Conservation (phyloP, 1,140 invertebrate genomes). For the Plutomurus gul region DNA sequence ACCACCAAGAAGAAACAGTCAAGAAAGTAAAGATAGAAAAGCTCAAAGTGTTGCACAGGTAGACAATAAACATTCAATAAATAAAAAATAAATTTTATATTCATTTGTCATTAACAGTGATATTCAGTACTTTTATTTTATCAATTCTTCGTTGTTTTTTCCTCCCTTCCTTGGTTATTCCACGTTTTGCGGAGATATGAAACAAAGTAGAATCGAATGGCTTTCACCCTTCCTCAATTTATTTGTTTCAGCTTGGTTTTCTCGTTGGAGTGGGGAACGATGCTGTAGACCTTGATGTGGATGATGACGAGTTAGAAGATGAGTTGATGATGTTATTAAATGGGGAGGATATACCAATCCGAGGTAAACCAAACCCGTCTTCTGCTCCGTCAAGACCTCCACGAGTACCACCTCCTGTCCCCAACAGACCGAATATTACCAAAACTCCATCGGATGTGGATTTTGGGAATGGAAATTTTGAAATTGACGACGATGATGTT, state of each 20-base stretch:
- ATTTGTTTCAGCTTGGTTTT: conserved; percentile 74
- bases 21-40: conserved; percentile 12
- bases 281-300: conserved; percentile 62
- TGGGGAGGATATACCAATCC: conserved; percentile 55
- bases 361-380: not conserved
- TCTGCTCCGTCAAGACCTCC: not conserved
- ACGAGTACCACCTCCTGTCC: not conserved
- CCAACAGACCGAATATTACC: not conserved
- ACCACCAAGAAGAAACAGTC: not conserved
- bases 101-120: not conserved
- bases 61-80: not conserved
- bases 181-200: not conserved
- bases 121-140: not conserved
- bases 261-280: conserved; percentile 64
- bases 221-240: no score
- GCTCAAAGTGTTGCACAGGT: conserved; percentile 24
- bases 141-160: not conserved
- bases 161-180: not conserved
- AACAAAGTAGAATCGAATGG: not conserved
- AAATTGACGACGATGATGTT: conserved; percentile 68
- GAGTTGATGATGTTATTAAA: conserved; percentile 77
- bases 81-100: not conserved
- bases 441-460: not conserved
- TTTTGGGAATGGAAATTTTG: not conserved
- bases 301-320: conserved; percentile 82